Evolutionary conservation across 1,140 invertebrate species (phyloP).

Genomic region (Chymomyza costata): DNA sequence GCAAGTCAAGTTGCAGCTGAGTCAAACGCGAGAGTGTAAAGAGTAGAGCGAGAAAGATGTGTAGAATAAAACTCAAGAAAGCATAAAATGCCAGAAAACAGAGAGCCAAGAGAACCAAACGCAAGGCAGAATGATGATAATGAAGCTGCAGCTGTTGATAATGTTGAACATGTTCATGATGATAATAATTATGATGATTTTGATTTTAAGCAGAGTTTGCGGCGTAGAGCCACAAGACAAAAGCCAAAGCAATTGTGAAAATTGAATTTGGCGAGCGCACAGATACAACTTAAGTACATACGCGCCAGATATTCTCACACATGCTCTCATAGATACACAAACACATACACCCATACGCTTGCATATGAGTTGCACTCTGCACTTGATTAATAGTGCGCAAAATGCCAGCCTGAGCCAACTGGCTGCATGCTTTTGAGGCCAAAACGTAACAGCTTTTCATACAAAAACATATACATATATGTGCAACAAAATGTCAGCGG

Average conservation of each 20-base stretch:
- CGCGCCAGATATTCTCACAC: no score
- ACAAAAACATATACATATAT: slow-evolving; percentile 3
- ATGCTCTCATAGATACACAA: no score
- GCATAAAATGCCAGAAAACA: not conserved
- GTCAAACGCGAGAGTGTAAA: no score
- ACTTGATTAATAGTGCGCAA: slow-evolving; percentile 25
- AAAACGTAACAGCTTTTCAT: not conserved
- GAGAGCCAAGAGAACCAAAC: not conserved
- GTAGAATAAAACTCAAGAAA: not conserved
- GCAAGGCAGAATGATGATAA: not conserved
- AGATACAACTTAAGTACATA: not conserved
- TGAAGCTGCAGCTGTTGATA: not conserved
- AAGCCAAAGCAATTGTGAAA: slow-evolving; percentile 8
- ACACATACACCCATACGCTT: no score
- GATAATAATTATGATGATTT: no score
- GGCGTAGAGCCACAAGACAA: not conserved
- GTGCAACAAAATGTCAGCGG: slow-evolving; percentile 24
- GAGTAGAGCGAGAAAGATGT: no score
- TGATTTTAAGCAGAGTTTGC: no score
- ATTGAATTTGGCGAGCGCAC: slow-evolving; percentile 15
- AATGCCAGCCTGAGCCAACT: slow-evolving; percentile 14
- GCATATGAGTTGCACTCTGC: not conserved
- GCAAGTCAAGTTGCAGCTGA: no score
- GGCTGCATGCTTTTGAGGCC: slow-evolving; percentile 4
- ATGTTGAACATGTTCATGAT: not conserved